A percentile compares a stretch with the other conserved stretches of the same genome.
Evolutionary conservation across 2,113 vertebrate species (phyloP).

Genomic region (Orientallactaga bullata): DNA sequence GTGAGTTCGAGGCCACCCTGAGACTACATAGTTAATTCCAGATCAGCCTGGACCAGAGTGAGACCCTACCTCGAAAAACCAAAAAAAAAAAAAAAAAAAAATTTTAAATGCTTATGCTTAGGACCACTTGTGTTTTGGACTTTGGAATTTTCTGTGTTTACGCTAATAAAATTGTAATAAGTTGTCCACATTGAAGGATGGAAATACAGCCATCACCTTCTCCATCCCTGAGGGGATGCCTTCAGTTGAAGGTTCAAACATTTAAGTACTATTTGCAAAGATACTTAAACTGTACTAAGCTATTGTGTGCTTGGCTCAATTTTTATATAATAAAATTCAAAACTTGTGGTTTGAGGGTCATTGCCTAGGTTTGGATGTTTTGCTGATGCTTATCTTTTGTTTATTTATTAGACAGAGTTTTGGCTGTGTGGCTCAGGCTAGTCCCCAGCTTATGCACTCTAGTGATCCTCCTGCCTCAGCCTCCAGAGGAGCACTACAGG

Average conservation of each 20-base stretch:
- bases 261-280: neutral
- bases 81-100: too few relatives aligned
- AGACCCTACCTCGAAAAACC: too few relatives aligned
- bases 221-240: neutral
- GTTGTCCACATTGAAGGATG: neutral
- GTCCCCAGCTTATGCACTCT: neutral
- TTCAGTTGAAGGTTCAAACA: neutral
- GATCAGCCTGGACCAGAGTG: too few relatives aligned
- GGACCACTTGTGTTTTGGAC: too few relatives aligned
- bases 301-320: neutral
- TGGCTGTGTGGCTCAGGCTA: neutral
- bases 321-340: neutral
- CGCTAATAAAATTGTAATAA: neutral
- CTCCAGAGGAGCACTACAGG: neutral
- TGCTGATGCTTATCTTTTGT: neutral
- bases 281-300: neutral
- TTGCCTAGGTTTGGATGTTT: neutral
- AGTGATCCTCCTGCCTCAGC: neutral
- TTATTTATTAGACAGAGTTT: neutral
- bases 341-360: neutral
- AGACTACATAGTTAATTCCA: too few relatives aligned
- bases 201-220: neutral
- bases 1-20: too few relatives aligned
- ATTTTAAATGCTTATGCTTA: too few relatives aligned
- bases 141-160: too few relatives aligned